These are phyloP conservation scores for Synergus laeviventris DNA, from an alignment of 2,888 invertebrate species.

Conservation along the genomic window DNA sequence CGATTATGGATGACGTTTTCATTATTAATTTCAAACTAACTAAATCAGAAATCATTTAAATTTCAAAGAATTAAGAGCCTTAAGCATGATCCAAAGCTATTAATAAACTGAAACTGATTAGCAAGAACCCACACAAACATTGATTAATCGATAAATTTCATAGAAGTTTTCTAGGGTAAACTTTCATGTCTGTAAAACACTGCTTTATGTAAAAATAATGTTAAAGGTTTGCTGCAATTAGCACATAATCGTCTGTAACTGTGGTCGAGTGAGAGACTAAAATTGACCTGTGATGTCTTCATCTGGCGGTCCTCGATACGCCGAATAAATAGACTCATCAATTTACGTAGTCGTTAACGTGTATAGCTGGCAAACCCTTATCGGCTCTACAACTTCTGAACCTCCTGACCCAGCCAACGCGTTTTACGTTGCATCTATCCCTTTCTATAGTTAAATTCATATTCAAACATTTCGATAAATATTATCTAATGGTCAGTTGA, in stretches of 20 bases:
- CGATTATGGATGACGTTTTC: too few species aligned
- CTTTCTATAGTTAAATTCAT: constrained; percentile 48
- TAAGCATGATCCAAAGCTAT: too few species aligned
- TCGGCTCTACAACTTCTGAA: constrained; percentile 65
- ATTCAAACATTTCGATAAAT: constrained; percentile 41
- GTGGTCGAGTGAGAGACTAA: constrained; percentile 45
- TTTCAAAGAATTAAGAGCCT: too few species aligned
- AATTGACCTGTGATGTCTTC: constrained; percentile 67
- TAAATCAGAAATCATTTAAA: too few species aligned
- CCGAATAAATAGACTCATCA: constrained; percentile 73
- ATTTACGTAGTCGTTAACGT: constrained; percentile 74
- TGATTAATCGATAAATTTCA: not conserved
- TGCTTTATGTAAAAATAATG: not conserved
- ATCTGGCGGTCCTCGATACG: constrained; percentile 64
- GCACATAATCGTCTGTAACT: constrained; percentile 59
- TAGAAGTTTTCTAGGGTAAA: not conserved
- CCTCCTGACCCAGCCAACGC: constrained; percentile 68
- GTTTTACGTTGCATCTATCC: constrained; percentile 51
- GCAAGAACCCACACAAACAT: too few species aligned
- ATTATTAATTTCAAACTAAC: too few species aligned
- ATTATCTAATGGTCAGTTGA: constrained; percentile 45
- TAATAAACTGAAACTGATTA: too few species aligned
- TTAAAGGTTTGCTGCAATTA: constrained; percentile 48
- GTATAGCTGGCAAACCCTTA: constrained; percentile 70
- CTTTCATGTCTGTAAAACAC: not conserved